Conservation (phyloP, 2,113 vertebrate genomes). For the Cottus gobio region DNA sequence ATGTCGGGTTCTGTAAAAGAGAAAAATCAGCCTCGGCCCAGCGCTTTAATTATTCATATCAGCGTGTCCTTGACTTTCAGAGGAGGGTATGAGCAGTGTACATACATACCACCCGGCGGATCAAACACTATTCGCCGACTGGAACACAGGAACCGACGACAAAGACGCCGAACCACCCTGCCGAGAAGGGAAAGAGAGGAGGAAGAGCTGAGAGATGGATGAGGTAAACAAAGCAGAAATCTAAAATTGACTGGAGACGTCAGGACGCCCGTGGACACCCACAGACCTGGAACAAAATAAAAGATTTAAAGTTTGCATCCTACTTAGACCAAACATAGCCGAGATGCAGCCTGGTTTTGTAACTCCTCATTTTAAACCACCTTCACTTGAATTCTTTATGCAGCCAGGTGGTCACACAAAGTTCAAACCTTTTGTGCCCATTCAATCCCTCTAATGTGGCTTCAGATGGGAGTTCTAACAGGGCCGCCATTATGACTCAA, state of each 20-base stretch:
- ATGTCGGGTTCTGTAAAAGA: slow-evolving; percentile 50
- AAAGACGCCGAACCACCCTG: slow-evolving; percentile 37
- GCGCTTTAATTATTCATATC: slow-evolving; percentile 72
- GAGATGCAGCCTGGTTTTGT: slow-evolving; percentile 37
- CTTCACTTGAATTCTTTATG: slow-evolving; percentile 57
- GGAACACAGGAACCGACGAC: slow-evolving; percentile 39
- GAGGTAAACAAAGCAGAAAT: slow-evolving; percentile 24
- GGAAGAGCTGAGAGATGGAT: slow-evolving; percentile 27
- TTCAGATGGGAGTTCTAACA: background rate
- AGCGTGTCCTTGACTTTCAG: slow-evolving; percentile 67
- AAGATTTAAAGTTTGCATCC: slow-evolving; percentile 63
- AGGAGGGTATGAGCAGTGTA: slow-evolving; percentile 45
- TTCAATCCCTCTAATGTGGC: slow-evolving; percentile 14
- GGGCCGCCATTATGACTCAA: slow-evolving; percentile 13
- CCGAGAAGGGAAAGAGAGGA: slow-evolving; percentile 9
- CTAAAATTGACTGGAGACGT: slow-evolving; percentile 41
- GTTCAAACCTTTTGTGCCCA: slow-evolving; percentile 1
- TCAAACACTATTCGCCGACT: slow-evolving; percentile 50
- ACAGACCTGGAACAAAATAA: slow-evolving; percentile 57
- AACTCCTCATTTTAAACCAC: slow-evolving; percentile 35
- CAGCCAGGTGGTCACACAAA: slow-evolving; percentile 51
- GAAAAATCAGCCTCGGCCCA: slow-evolving; percentile 55
- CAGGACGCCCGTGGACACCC: slow-evolving; percentile 47
- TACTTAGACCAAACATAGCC: slow-evolving; percentile 55
- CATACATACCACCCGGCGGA: slow-evolving; percentile 60